Conservation (phyloP, 2,797 vertebrate genomes). For the Tympanoctomys barrerae region DNA sequence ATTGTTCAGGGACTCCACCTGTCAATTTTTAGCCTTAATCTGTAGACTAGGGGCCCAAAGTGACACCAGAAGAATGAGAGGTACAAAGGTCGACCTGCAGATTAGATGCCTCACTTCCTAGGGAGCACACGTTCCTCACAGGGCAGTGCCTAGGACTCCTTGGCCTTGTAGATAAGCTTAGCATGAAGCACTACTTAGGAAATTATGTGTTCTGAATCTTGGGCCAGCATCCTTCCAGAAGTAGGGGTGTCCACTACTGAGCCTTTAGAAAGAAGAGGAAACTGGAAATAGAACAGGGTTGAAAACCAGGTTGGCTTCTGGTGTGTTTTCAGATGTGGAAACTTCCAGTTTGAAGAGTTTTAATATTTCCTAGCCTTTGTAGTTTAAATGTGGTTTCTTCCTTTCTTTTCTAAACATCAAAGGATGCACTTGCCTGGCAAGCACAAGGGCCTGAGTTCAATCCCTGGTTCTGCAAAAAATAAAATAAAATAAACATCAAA, state of each 20-base stretch:
- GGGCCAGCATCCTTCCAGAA: background rate
- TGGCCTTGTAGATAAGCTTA: background rate
- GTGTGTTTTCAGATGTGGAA: conserved; percentile 15
- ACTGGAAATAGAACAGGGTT: background rate
- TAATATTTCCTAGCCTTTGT: conserved; percentile 2
- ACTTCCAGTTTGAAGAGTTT: conserved; percentile 32
- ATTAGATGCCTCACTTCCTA: background rate
- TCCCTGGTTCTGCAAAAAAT: too few relatives aligned
- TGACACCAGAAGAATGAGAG: background rate
- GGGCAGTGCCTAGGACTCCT: background rate
- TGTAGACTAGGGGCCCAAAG: background rate
- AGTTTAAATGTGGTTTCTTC: conserved; percentile 58
- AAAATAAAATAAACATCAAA: too few relatives aligned
- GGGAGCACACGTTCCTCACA: background rate
- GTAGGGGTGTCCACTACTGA: background rate
- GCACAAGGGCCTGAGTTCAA: too few relatives aligned
- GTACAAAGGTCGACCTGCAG: background rate
- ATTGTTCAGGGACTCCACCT: background rate
- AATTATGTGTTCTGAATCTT: background rate
- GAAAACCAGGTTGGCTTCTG: background rate
- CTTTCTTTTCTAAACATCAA: background rate
- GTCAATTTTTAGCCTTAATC: background rate
- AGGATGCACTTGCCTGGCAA: too few relatives aligned
- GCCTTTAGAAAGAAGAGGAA: background rate
- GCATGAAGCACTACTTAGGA: background rate